Percentiles rank a stretch among this genome's conserved stretches.
These are phyloP conservation scores for Ennomos fuscantarius DNA, from an alignment of 2,888 invertebrate species.

Conservation along the genomic window DNA sequence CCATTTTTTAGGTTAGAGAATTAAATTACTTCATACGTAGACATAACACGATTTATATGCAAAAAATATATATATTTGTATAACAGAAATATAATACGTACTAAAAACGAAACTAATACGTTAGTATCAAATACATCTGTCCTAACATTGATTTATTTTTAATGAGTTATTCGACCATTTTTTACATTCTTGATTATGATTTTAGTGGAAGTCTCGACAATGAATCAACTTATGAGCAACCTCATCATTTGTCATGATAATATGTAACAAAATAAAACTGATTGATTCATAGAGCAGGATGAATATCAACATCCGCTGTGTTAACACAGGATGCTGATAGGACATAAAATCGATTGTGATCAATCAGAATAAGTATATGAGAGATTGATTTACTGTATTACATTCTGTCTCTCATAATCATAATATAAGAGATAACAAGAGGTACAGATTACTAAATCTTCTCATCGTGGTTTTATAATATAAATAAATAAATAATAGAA, in stretches of 20 bases:
- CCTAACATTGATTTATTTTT: slow-evolving; percentile 7
- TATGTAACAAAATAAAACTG: slow-evolving; percentile 35
- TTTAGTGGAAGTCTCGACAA: slow-evolving; percentile 20
- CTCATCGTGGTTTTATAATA: too few species aligned
- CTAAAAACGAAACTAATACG: too few species aligned
- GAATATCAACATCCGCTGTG: slow-evolving; percentile 48
- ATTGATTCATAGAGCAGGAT: slow-evolving; percentile 50
- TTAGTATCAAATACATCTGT: neutral
- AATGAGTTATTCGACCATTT: slow-evolving; percentile 17
- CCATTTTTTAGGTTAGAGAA: too few species aligned
- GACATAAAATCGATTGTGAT: slow-evolving; percentile 3
- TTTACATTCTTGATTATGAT: slow-evolving; percentile 22
- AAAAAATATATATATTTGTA: too few species aligned
- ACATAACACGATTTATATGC: neutral
- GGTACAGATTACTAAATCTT: too few species aligned
- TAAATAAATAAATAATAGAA: too few species aligned
- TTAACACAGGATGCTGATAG: slow-evolving; percentile 23
- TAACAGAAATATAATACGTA: too few species aligned
- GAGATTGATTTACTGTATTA: too few species aligned
- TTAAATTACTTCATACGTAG: neutral
- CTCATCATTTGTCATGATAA: slow-evolving; percentile 47
- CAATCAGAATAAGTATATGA: too few species aligned
- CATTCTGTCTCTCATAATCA: too few species aligned
- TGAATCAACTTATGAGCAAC: slow-evolving; percentile 44
- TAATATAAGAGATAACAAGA: too few species aligned